Evolutionary conservation across 2,113 vertebrate genomes (phyloP).

Genomic region (Rhinichthys klamathensis): DNA sequence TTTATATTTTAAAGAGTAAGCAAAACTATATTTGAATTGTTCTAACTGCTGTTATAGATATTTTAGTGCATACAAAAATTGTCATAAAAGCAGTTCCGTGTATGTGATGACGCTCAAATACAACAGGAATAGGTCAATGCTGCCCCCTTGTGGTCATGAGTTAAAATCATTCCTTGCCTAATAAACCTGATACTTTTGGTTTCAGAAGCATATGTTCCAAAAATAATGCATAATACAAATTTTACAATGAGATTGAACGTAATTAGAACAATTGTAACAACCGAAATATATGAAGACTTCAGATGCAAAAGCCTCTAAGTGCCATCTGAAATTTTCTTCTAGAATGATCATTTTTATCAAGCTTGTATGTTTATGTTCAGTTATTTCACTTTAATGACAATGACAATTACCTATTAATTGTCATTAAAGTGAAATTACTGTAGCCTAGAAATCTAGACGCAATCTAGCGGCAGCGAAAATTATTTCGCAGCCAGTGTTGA

Average conservation of each 20-base stretch:
- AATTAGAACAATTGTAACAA: neutral
- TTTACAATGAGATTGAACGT: neutral
- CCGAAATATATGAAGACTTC: neutral
- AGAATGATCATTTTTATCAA: too few species aligned
- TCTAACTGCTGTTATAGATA: neutral
- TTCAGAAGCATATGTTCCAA: neutral
- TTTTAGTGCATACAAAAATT: neutral
- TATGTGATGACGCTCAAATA: neutral
- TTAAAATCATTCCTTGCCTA: neutral
- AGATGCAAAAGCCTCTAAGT: too few species aligned
- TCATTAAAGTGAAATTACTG: too few species aligned
- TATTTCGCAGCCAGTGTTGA: too few species aligned
- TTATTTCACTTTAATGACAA: too few species aligned
- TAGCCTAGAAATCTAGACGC: too few species aligned
- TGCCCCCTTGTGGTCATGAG: slow-evolving; percentile 14
- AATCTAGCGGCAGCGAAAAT: too few species aligned
- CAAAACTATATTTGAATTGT: neutral
- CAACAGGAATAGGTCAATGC: neutral
- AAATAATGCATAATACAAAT: neutral
- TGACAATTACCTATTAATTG: too few species aligned
- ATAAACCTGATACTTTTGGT: neutral
- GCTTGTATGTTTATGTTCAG: too few species aligned
- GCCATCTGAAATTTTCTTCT: too few species aligned
- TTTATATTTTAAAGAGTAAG: neutral
- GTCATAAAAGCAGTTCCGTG: neutral